phyloP scores from a whole-genome alignment of 2,113 vertebrate genomes.

The Grammomys dolichurus region DNA sequence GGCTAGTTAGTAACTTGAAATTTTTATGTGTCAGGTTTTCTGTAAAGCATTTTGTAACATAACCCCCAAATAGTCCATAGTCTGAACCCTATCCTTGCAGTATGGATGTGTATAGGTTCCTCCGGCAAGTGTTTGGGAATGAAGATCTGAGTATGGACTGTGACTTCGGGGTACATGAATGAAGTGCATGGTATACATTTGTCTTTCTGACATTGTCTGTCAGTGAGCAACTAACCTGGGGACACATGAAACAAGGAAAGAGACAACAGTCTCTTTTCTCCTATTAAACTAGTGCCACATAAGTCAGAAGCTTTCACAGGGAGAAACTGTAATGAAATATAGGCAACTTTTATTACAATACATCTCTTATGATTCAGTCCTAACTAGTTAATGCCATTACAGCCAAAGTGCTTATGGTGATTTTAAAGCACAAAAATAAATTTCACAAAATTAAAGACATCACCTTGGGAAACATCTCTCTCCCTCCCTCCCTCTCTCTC shows the following conservation, averaged over 20 bases:
- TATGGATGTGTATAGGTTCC: background rate
- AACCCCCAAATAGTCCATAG: background rate
- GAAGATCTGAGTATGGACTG: background rate
- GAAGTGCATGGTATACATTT: background rate
- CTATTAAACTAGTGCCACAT: background rate
- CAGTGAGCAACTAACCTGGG: background rate
- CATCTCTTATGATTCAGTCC: background rate
- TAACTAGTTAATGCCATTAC: background rate
- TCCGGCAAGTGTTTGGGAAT: background rate
- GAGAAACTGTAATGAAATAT: background rate
- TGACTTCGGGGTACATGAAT: background rate
- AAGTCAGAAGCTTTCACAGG: background rate
- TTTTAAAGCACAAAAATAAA: slow-evolving; percentile 4
- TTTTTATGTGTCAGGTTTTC: background rate
- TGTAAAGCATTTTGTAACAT: background rate
- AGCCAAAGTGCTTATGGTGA: background rate
- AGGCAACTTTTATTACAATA: background rate
- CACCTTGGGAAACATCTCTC: background rate
- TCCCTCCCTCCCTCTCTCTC: too few relatives aligned
- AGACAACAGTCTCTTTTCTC: background rate
- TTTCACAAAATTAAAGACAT: background rate
- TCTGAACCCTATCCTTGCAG: background rate
- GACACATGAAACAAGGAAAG: background rate
- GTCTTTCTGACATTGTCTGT: background rate
- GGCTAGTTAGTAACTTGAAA: background rate